A percentile compares a stretch with the other conserved stretches of the same genome.
Conservation (phyloP, 2,113 vertebrate genomes). For the Sphyrna mokarran region DNA sequence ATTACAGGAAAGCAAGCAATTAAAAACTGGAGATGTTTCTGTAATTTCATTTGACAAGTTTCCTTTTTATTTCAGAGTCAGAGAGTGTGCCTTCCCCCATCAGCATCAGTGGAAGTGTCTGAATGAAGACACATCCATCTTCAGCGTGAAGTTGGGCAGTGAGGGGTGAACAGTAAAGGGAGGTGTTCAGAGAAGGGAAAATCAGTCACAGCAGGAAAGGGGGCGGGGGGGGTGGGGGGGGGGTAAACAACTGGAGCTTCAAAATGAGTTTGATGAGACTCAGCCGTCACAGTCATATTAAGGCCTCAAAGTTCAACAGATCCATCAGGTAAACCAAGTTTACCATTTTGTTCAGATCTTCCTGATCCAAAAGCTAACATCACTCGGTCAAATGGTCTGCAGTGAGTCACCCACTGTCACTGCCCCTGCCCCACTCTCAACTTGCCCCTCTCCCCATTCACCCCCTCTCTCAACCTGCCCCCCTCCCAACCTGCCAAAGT, state of each 20-base stretch:
- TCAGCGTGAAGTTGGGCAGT: too few relatives aligned
- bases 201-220: neutral
- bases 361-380: neutral
- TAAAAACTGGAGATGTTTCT: neutral
- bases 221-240: too few relatives aligned
- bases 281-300: too few relatives aligned
- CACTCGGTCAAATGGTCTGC: neutral
- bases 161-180: neutral
- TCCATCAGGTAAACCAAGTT: too few relatives aligned
- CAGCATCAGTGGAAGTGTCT: neutral
- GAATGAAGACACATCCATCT: neutral
- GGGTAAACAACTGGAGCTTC: neutral
- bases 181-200: neutral
- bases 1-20: neutral
- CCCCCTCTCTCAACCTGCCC: too few relatives aligned
- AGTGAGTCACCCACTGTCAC: too few relatives aligned
- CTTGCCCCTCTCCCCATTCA: too few relatives aligned
- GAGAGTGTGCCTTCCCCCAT: neutral
- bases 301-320: neutral
- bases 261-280: neutral
- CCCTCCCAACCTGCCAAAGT: too few relatives aligned
- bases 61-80: neutral
- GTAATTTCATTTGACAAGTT: neutral
- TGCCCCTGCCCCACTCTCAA: too few relatives aligned
- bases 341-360: neutral